Evolutionary conservation across 2,113 vertebrate species (phyloP).

Genomic region (Athene noctua): DNA sequence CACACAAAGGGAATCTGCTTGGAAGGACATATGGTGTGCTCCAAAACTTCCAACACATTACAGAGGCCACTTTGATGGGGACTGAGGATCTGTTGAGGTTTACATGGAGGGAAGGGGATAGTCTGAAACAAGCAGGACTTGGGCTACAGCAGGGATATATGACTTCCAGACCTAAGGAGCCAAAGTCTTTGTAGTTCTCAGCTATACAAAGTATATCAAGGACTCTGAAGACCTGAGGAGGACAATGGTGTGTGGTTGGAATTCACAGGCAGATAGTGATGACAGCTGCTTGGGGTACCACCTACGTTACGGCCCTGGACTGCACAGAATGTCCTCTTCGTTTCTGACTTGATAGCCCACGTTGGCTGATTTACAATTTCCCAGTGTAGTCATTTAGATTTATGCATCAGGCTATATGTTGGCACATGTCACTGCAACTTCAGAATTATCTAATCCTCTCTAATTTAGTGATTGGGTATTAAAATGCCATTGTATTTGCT

Average conservation of each 20-base stretch:
- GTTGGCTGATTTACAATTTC: neutral
- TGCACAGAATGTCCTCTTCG: neutral
- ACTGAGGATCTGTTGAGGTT: neutral
- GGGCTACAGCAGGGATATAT: neutral
- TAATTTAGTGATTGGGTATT: neutral
- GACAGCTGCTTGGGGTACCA: neutral
- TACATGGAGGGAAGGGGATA: accelerated
- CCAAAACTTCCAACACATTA: neutral
- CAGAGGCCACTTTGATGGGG: neutral
- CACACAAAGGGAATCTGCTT: accelerated
- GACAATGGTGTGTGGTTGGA: neutral
- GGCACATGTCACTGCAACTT: neutral
- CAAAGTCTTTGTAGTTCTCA: neutral
- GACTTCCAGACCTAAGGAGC: neutral
- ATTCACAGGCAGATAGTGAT: neutral
- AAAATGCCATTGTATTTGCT: neutral
- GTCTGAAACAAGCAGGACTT: neutral
- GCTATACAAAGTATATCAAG: neutral
- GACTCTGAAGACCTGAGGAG: neutral
- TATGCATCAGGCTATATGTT: neutral
- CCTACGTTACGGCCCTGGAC: neutral
- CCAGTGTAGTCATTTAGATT: neutral
- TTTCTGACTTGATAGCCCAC: neutral
- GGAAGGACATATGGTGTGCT: neutral
- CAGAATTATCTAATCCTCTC: neutral